Evolutionary conservation across 2,888 invertebrate species (phyloP), one percentile per base, ranked within the genome.

Genomic region (Drosophila cognata): DNA sequence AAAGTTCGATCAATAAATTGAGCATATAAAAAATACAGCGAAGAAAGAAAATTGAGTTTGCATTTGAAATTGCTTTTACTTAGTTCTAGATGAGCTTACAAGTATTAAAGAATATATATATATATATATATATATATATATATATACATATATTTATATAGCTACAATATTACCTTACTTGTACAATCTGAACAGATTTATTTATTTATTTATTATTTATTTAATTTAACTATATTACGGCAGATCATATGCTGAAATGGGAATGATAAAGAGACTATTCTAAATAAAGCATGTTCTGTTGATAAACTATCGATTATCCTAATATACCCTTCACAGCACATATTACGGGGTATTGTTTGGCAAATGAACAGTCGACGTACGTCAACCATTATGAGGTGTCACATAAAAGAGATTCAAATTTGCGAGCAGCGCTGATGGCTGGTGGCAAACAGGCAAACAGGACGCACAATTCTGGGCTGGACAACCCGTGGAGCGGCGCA

Each of bases 351-450:
- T 35, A 62, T 52, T 21, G 1, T 4, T 21, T 16, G 25, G 48
- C 50, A 68, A 62, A 62, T 29, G 43, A 51, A 28, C 56, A 51
- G 29, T 48, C 43, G 55, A 21, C 38, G 52, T 21, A 41, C 56
- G 51, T 52, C 65, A 60, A 31, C 51, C 51, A 58, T 74, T 66
- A 65, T 73, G 70, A 82, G 88, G 85, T 88, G 82, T 79, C 78
- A 56, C 81, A 81, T 77, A 84, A 84, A 73, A 74, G 73, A 78
- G 74, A 88, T 90, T 88, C 83, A 84, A 88, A 90, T 89, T 89
- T 89, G 89, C 75, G 29, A 16, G 13, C 73, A 57, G 50, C 35
- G 13, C 29, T 25, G 61, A 71, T 70, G 63, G 67, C 61, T n/a
- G 29, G 59, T 43, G 74, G 68, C 74, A 67, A 77, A 77, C 71